phyloP scores from a whole-genome alignment of 2,888 invertebrate genomes.

The Tenthredo mesomela region DNA sequence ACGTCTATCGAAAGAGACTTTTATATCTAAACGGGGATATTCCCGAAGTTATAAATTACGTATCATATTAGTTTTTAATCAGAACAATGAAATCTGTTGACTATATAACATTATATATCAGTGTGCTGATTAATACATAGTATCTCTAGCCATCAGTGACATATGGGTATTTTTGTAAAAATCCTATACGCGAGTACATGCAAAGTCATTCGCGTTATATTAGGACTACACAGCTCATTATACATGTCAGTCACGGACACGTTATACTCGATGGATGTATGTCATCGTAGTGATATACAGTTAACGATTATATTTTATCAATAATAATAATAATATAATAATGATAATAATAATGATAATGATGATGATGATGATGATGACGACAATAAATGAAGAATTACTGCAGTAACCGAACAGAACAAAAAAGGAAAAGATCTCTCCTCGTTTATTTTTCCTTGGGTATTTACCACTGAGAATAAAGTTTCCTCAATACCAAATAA shows the following conservation, averaged over 20 bases:
- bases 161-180: background rate
- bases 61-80: background rate
- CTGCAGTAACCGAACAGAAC: background rate
- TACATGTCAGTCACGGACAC: background rate
- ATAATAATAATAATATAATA: background rate
- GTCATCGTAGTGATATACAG: background rate
- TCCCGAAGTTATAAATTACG: background rate
- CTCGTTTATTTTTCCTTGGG: conserved; percentile 2
- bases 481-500: background rate
- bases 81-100: background rate
- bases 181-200: background rate
- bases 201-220: background rate
- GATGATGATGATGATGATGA: background rate
- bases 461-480: background rate
- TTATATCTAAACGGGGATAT: background rate
- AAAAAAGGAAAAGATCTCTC: background rate
- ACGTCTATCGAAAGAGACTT: background rate
- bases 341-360: background rate
- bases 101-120: too few species aligned
- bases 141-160: background rate
- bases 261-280: background rate
- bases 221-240: background rate
- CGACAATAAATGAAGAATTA: background rate
- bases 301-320: background rate
- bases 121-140: background rate